phyloP scores from a whole-genome alignment of 1,140 invertebrate species.

The Hirudo medicinalis region DNA sequence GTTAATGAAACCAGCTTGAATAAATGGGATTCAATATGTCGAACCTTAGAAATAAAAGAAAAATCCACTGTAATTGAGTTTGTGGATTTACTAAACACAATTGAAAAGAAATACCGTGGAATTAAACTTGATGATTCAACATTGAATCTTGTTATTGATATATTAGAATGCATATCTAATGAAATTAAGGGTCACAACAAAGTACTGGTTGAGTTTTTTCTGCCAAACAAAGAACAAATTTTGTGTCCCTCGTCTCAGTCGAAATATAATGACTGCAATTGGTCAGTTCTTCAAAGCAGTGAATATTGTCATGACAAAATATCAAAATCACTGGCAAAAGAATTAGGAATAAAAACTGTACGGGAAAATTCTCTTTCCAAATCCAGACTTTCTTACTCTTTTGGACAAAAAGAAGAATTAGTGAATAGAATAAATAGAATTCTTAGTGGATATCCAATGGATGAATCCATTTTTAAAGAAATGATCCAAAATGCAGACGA shows the following conservation, averaged over 20 bases:
- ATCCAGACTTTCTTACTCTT: slow-evolving; percentile 5
- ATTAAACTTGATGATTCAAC: no score
- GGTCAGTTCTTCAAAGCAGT: neutral
- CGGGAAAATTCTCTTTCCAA: neutral
- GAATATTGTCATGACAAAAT: slow-evolving; percentile 12
- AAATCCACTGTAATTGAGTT: no score
- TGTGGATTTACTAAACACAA: no score
- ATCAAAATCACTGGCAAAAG: neutral
- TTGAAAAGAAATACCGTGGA: no score
- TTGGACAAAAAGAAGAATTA: slow-evolving; percentile 20
- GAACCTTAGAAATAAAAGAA: no score
- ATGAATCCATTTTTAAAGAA: slow-evolving; percentile 29
- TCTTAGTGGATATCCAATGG: slow-evolving; percentile 31
- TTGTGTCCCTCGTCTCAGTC: slow-evolving; percentile 3
- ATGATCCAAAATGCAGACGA: slow-evolving; percentile 41
- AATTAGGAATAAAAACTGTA: slow-evolving; percentile 12
- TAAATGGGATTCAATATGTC: no score
- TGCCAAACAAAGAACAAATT: slow-evolving; percentile 7
- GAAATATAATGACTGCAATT: slow-evolving; percentile 12
- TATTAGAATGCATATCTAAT: no score
- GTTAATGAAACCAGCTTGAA: no score
- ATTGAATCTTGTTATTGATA: no score
- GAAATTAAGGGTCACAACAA: no score
- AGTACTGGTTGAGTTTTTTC: neutral
- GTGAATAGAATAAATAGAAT: slow-evolving; percentile 30